Conservation (phyloP, 2,113 vertebrate species). For the Pelmatolapia mariae region DNA sequence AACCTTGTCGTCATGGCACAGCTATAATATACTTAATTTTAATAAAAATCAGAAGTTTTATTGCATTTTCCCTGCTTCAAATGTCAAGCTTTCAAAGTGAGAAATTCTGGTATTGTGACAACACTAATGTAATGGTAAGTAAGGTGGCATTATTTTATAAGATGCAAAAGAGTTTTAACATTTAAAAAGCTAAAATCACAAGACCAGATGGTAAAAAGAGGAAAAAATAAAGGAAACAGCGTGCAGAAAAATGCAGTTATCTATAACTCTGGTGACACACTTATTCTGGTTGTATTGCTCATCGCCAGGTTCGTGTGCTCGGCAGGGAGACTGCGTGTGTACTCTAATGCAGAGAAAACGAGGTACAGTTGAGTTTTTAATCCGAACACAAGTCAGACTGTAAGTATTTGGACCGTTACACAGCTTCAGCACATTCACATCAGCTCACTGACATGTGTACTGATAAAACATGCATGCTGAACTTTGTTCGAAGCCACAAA, state of each 20-base stretch:
- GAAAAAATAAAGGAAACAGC: background rate
- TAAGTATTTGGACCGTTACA: background rate
- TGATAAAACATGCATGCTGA: background rate
- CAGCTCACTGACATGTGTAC: background rate
- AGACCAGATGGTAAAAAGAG: background rate
- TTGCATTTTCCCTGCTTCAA: fast-evolving
- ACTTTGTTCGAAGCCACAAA: background rate
- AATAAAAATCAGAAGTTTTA: background rate
- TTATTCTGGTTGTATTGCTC: background rate
- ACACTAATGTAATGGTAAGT: background rate
- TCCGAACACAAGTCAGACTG: background rate
- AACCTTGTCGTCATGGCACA: background rate
- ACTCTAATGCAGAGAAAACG: conserved; percentile 87
- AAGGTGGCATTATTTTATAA: background rate
- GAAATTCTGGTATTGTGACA: background rate
- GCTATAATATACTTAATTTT: background rate
- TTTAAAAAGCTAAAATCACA: background rate
- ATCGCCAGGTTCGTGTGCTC: conserved; percentile 81
- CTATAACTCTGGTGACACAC: background rate
- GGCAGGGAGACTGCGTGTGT: conserved; percentile 81
- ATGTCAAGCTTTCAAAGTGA: background rate
- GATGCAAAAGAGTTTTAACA: background rate
- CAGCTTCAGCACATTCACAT: background rate
- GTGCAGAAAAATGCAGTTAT: background rate
- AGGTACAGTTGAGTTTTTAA: conserved; percentile 69